A percentile compares a stretch with the other conserved stretches of the same genome.
phyloP scores from a whole-genome alignment of 2,113 vertebrate genomes.

The Onychostoma macrolepis region DNA sequence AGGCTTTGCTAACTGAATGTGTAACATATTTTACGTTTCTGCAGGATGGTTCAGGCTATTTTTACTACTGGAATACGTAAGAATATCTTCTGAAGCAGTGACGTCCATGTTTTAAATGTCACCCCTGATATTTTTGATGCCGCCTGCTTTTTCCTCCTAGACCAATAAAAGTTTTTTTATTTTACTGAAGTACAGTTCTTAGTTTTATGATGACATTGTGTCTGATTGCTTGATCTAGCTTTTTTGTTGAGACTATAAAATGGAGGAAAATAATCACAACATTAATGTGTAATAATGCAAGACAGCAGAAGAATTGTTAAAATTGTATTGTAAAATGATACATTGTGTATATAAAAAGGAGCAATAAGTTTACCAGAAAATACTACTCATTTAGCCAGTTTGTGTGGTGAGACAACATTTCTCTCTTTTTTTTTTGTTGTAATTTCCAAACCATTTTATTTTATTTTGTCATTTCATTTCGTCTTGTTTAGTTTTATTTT shows the following conservation, averaged over 20 bases:
- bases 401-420: too few species aligned
- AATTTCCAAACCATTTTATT: neutral
- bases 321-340: neutral
- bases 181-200: conserved; percentile 8
- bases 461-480: neutral
- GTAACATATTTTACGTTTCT: neutral
- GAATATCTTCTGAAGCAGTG: neutral
- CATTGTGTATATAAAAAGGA: neutral
- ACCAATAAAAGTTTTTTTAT: neutral
- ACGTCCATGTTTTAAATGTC: neutral
- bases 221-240: neutral
- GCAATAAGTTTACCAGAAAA: too few species aligned
- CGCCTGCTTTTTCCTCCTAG: neutral
- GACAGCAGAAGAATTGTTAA: neutral
- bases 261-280: neutral
- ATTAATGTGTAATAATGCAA: neutral
- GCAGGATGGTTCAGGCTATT: neutral
- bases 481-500: neutral
- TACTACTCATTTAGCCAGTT: neutral
- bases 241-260: neutral
- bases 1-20: neutral
- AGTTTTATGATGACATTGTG: neutral
- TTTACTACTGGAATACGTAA: neutral
- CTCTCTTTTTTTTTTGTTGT: neutral
- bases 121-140: conserved; percentile 3